phyloP scores from a whole-genome alignment of 2,797 vertebrate species.

The Premnoplex brunnescens region DNA sequence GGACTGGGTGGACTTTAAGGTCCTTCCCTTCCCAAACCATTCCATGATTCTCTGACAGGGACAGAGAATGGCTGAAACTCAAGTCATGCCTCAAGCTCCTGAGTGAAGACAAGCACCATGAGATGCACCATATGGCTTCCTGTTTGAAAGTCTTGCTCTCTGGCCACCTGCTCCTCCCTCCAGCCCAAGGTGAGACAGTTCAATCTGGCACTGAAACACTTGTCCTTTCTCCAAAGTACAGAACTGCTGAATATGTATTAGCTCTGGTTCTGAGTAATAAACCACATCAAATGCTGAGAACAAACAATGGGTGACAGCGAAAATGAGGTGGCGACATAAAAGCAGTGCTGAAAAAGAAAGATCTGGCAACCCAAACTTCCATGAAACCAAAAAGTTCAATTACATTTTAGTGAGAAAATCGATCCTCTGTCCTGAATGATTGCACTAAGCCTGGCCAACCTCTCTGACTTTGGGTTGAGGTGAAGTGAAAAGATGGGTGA shows the following conservation, averaged over 20 bases:
- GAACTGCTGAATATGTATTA: constrained; percentile 49
- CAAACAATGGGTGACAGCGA: constrained; percentile 52
- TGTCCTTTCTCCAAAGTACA: constrained; percentile 42
- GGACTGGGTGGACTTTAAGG: not conserved
- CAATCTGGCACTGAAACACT: not conserved
- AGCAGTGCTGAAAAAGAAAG: constrained; percentile 25
- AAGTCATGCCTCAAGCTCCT: not conserved
- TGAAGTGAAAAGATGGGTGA: not conserved
- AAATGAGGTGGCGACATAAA: constrained; percentile 58
- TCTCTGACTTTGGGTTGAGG: not conserved
- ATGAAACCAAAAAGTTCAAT: not conserved
- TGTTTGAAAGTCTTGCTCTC: constrained; percentile 21
- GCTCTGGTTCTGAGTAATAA: constrained; percentile 65
- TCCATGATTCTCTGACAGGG: not conserved
- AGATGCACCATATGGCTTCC: not conserved
- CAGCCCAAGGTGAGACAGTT: constrained; percentile 18
- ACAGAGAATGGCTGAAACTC: not conserved
- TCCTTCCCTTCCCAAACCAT: not conserved
- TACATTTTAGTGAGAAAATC: not conserved
- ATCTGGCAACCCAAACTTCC: not conserved
- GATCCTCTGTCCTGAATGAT: not conserved
- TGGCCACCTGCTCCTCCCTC: constrained; percentile 48
- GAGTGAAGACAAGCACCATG: not conserved
- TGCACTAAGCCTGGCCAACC: not conserved
- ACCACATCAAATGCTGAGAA: constrained; percentile 46